Percentiles rank a stretch among this genome's conserved stretches.
Conservation (phyloP, 2,797 vertebrate species). For the Toxotes lorentzi region DNA sequence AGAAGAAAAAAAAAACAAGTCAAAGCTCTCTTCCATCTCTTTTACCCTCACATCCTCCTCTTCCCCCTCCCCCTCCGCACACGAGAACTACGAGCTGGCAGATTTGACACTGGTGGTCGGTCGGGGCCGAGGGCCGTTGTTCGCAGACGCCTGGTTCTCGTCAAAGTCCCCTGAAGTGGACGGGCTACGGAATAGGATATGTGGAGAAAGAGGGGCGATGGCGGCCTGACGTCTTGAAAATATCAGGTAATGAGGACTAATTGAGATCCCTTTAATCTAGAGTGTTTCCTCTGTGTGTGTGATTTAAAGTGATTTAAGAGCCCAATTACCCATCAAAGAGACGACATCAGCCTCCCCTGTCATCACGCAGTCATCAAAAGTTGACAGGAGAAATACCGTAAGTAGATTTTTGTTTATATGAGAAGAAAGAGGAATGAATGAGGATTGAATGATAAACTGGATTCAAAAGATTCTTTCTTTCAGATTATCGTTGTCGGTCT, state of each 20-base stretch:
- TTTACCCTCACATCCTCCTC: slow-evolving; percentile 14
- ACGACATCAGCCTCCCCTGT: neutral
- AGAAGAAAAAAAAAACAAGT: slow-evolving; percentile 6
- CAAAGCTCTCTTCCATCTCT: slow-evolving; percentile 10
- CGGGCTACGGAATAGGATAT: slow-evolving; percentile 38
- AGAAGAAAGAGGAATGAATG: slow-evolving; percentile 13
- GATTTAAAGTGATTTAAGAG: slow-evolving; percentile 55
- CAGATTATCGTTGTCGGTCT: neutral
- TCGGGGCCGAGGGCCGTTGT: slow-evolving; percentile 2
- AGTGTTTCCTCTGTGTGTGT: slow-evolving; percentile 40
- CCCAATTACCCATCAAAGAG: slow-evolving; percentile 54
- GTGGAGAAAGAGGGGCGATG: neutral
- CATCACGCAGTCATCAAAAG: slow-evolving; percentile 16
- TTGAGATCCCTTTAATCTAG: slow-evolving; percentile 72
- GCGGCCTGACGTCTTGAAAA: slow-evolving; percentile 52
- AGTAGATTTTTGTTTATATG: neutral
- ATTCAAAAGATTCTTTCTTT: neutral
- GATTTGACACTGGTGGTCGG: slow-evolving; percentile 22
- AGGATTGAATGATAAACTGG: neutral
- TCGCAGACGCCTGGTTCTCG: slow-evolving; percentile 56
- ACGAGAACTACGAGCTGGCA: neutral
- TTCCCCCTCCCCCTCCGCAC: neutral
- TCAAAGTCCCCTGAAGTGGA: slow-evolving; percentile 53
- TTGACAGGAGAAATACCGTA: neutral
- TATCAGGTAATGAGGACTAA: slow-evolving; percentile 68